Conservation (phyloP, 2,888 invertebrate genomes). For the Scaptomyza caliginosa region DNA sequence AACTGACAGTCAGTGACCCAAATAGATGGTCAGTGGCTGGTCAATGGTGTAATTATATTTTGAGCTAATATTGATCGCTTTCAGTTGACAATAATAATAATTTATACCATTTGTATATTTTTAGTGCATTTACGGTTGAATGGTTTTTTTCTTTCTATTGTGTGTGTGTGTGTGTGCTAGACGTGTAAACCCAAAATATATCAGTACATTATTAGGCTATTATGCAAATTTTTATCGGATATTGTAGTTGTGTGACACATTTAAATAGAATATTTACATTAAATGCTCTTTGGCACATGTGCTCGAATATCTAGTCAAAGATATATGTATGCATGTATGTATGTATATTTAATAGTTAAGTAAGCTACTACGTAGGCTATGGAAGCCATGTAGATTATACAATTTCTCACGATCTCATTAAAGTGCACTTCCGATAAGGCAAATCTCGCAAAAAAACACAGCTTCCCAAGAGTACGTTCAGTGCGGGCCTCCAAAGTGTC, state of each 20-base stretch:
- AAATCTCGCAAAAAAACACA: constrained; percentile 24
- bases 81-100: constrained; percentile 47
- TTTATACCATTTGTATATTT: constrained; percentile 62
- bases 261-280: constrained; percentile 20
- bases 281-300: constrained; percentile 47
- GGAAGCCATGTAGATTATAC: constrained; percentile 4
- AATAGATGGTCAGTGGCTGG: constrained; percentile 43
- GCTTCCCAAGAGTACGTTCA: constrained; percentile 53
- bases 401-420: constrained; percentile 68
- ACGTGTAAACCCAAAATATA: constrained; percentile 31
- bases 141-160: constrained; percentile 22
- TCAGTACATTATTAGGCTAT: constrained; percentile 48
- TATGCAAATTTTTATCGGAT: constrained; percentile 47
- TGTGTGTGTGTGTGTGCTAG: constrained; percentile 20
- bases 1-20: constrained; percentile 49
- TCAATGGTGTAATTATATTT: constrained; percentile 52
- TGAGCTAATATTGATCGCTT: constrained; percentile 2
- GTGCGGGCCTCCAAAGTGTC: constrained; percentile 3
- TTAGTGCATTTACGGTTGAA: constrained; percentile 44
- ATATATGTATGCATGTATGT: background rate
- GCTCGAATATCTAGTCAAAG: constrained; percentile 21
- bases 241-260: constrained; percentile 18
- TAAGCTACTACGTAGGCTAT: background rate
- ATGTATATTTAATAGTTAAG: background rate
- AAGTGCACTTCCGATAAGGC: constrained; percentile 54